Conservation (phyloP, 35 echinoderm and acorn worm species). For the Ptychodera flava region DNA sequence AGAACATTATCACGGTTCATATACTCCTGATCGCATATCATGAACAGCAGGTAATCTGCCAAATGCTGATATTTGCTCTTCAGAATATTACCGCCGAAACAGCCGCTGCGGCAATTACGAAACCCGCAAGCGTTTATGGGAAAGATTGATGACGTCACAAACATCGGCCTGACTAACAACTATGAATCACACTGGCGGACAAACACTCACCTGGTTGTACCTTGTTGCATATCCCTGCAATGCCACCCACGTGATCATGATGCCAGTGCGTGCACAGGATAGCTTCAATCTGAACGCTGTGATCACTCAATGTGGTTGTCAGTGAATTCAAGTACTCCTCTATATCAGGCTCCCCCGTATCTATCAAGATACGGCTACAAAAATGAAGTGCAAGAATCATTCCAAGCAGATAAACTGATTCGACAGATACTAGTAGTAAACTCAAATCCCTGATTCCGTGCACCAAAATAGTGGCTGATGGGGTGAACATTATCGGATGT, state of each 20-base stretch:
- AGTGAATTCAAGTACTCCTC: slow-evolving; percentile 76
- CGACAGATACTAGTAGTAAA: no score
- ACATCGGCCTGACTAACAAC: neutral
- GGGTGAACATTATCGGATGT: no score
- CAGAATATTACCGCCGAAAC: neutral
- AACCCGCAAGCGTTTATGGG: no score
- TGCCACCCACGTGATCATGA: slow-evolving; percentile 74
- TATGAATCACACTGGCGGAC: no score
- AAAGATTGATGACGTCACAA: neutral
- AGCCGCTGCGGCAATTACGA: neutral
- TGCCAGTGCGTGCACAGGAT: slow-evolving; percentile 90
- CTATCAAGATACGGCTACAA: slow-evolving; percentile 21
- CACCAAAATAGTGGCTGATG: no score
- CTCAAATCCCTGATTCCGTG: no score
- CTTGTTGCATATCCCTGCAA: slow-evolving; percentile 43
- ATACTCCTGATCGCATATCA: neutral
- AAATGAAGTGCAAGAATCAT: no score
- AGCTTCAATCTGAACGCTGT: slow-evolving; percentile 49
- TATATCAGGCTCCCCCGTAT: slow-evolving; percentile 21
- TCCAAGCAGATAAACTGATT: no score
- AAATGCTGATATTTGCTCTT: neutral
- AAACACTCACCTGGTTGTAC: slow-evolving; percentile 55
- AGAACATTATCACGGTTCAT: no score
- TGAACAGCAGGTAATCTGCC: neutral
- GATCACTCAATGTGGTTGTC: slow-evolving; percentile 46